Percentiles rank a stretch among this genome's conserved stretches.
phyloP scores from a whole-genome alignment of 92 coral and sea anemone species.

The Porites rus region DNA sequence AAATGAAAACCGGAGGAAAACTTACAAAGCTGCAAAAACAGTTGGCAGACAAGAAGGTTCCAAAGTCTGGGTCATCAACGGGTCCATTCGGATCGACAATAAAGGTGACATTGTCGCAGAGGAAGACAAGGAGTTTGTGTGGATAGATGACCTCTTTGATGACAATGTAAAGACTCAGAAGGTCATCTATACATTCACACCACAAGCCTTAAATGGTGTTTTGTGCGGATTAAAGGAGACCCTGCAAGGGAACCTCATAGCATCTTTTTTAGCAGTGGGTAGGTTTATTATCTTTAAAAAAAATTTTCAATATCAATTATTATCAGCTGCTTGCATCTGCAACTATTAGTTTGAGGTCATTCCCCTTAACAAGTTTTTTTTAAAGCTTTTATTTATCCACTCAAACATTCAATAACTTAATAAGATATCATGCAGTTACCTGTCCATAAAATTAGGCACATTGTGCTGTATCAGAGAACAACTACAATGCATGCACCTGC shows the following conservation, averaged over 20 bases:
- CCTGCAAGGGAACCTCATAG: not conserved
- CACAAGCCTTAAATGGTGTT: not conserved
- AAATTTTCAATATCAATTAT: no score
- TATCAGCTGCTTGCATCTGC: no score
- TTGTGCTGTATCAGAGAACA: no score
- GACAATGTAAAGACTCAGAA: not conserved
- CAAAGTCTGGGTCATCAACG: not conserved
- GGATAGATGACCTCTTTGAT: not conserved
- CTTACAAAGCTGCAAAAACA: not conserved
- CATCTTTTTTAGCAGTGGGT: not conserved
- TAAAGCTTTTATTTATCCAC: no score
- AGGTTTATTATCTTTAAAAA: no score
- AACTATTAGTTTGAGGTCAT: no score
- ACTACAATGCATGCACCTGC: no score
- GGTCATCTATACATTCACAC: not conserved
- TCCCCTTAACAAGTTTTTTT: no score
- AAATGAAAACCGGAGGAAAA: not conserved
- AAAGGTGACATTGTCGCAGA: not conserved
- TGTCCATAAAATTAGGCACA: no score
- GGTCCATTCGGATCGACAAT: not conserved
- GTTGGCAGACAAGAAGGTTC: slow-evolving; percentile 1
- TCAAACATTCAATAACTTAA: no score
- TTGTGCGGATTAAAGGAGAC: not conserved
- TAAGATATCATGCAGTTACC: no score
- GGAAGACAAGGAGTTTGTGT: not conserved